Base-by-base conservation (phyloP, 2,888 invertebrate species). In the Lomographa bimaculata region DNA sequence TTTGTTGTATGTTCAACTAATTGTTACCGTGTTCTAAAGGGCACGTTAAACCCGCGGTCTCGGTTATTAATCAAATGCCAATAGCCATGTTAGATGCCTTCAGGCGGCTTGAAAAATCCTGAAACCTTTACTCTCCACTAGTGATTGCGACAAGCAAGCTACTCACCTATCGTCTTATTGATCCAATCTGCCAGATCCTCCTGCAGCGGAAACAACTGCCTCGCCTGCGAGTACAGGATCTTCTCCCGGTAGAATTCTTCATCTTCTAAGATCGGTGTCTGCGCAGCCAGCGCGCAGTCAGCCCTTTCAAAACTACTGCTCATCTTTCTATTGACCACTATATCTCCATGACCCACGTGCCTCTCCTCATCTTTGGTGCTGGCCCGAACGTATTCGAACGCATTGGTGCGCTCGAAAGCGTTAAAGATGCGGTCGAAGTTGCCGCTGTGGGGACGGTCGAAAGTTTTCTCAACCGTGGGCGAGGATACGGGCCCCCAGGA, bases 141-240 rank as follows among this genome's bases (percentile, higher is more conserved):
- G n/a, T n/a, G n/a, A n/a, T n/a, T n/a, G n/a, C n/a, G n/a, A n/a
- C n/a, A n/a, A n/a, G n/a, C n/a, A n/a, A n/a, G n/a, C n/a, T n/a
- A 10, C 93, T 91, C 71, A 96, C 96, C 94, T 52, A 96, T 90
- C 37, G 93, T 94, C 74, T 94, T 95, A 73, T 95, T 95, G 49
- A 97, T 93, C 96, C 96, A 97, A 59, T 96, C 96, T 3, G 96
- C 95, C 37, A 96, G 83, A 79, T 97, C 96, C 72, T 96, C 96
- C 77, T 95, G 95, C 49, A 96, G 85, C 0, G 96, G 96, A 63
- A 94, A 92, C 61, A 96, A 89, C 75, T 95, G 95, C 30, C 94
- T 90, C 75, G 94, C 93, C 80, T 96, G 95, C 46, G 94, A 93
- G 66, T 93, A 92, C 66, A 93, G 91, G 57, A 95, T 92, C 71